phyloP scores from a whole-genome alignment of 2,797 vertebrate species.

The Catamblyrhynchus diadema region DNA sequence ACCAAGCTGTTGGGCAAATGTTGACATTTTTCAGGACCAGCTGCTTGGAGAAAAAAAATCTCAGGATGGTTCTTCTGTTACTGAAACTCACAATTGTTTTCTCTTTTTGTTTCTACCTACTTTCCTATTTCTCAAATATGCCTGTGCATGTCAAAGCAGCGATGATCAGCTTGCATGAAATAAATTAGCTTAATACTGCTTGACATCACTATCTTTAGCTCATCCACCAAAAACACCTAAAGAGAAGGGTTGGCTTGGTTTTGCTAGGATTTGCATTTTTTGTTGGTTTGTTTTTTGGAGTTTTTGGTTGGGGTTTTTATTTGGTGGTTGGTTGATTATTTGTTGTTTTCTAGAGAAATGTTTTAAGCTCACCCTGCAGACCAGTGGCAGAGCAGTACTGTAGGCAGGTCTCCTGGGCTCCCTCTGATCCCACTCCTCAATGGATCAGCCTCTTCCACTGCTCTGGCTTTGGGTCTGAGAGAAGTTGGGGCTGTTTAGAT shows the following conservation, averaged over 20 bases:
- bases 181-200: background rate
- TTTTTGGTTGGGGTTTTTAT: background rate
- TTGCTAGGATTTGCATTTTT: background rate
- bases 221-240: background rate
- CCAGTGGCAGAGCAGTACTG: background rate
- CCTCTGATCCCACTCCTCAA: accelerated
- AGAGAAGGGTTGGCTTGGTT: background rate
- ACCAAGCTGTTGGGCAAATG: background rate
- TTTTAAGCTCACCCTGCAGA: background rate
- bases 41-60: background rate
- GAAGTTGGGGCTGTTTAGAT: background rate
- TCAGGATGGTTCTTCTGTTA: background rate
- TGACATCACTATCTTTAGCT: background rate
- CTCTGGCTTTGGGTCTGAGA: background rate
- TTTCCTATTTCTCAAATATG: background rate
- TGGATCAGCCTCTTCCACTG: background rate
- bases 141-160: background rate
- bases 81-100: background rate
- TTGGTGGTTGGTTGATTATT: too few relatives aligned
- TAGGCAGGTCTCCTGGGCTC: background rate
- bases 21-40: background rate
- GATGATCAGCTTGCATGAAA: background rate
- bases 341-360: background rate
- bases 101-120: background rate
- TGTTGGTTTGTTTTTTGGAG: background rate